Conservation (phyloP, 1,140 invertebrate species). For the Hyphantria cunea region DNA sequence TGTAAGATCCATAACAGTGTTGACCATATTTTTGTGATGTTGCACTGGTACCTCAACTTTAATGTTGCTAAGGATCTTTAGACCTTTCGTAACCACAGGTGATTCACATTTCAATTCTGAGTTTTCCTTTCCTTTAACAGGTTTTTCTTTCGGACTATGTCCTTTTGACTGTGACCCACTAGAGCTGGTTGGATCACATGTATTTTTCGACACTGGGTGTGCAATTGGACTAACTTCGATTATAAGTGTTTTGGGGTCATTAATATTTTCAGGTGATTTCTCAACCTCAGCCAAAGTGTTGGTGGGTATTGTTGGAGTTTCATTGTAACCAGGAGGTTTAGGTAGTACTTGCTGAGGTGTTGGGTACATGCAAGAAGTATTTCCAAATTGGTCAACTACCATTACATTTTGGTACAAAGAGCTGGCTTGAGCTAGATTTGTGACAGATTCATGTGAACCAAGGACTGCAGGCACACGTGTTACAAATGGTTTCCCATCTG, state of each 20-base stretch:
- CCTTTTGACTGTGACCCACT: slow-evolving; percentile 12
- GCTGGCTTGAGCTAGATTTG: slow-evolving; percentile 62
- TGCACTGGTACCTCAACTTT: slow-evolving; percentile 78
- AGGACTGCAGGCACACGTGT: slow-evolving; percentile 58
- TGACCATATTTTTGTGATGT: slow-evolving; percentile 72
- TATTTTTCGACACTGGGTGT: slow-evolving; percentile 13
- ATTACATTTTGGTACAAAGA: slow-evolving; percentile 77
- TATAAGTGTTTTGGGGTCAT: slow-evolving; percentile 66
- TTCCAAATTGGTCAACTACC: slow-evolving; percentile 75
- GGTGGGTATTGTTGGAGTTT: slow-evolving; percentile 41
- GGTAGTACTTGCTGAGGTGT: slow-evolving; percentile 56
- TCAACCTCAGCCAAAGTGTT: slow-evolving; percentile 32
- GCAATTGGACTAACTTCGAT: slow-evolving; percentile 70
- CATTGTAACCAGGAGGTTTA: slow-evolving; percentile 54
- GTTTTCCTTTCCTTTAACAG: slow-evolving; percentile 42
- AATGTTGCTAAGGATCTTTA: slow-evolving; percentile 80
- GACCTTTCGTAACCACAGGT: slow-evolving; percentile 59
- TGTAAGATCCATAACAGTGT: slow-evolving; percentile 76
- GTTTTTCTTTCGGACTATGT: slow-evolving; percentile 21
- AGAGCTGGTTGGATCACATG: slow-evolving; percentile 1
- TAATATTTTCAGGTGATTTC: slow-evolving; percentile 45
- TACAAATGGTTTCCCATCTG: slow-evolving; percentile 72
- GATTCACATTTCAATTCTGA: slow-evolving; percentile 46
- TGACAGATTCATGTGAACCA: slow-evolving; percentile 55
- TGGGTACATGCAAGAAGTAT: slow-evolving; percentile 69